These are phyloP conservation scores for Gerosis bhagava DNA, from an alignment of 2,888 invertebrate species.

Conservation along the genomic window DNA sequence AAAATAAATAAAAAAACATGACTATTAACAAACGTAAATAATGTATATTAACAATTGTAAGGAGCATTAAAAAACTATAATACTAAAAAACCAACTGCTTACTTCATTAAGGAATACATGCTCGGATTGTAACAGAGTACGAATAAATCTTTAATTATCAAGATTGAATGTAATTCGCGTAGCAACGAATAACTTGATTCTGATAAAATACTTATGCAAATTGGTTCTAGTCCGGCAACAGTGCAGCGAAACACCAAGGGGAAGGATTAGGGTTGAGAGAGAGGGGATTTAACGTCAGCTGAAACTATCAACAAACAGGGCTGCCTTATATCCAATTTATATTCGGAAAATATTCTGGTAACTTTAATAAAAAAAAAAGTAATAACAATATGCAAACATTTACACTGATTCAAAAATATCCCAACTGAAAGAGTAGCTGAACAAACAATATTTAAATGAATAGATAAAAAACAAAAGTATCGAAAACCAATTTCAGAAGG, in stretches of 20 bases:
- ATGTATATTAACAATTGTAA: too few relatives aligned
- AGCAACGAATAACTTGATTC: conserved; percentile 43
- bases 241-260: conserved; percentile 40
- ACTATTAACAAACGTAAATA: too few relatives aligned
- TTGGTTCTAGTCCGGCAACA: conserved; percentile 42
- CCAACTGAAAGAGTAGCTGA: conserved; percentile 8
- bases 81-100: too few relatives aligned
- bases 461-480: conserved; percentile 28
- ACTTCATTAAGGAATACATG: conserved; percentile 11
- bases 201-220: conserved; percentile 58
- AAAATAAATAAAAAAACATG: too few relatives aligned
- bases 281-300: conserved; percentile 16
- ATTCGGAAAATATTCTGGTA: not conserved
- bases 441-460: conserved; percentile 25
- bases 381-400: conserved; percentile 12
- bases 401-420: conserved; percentile 7
- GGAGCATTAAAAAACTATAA: too few relatives aligned
- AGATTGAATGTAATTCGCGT: conserved; percentile 41
- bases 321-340: conserved; percentile 8
- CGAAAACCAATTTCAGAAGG: conserved; percentile 26
- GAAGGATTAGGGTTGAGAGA: conserved; percentile 40
- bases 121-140: conserved; percentile 18
- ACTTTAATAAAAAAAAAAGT: conserved; percentile 1
- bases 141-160: conserved; percentile 45
- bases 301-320: conserved; percentile 20